These are phyloP conservation scores for Prosapia bicincta DNA, from an alignment of 2,888 invertebrate genomes.

Conservation along the genomic window DNA sequence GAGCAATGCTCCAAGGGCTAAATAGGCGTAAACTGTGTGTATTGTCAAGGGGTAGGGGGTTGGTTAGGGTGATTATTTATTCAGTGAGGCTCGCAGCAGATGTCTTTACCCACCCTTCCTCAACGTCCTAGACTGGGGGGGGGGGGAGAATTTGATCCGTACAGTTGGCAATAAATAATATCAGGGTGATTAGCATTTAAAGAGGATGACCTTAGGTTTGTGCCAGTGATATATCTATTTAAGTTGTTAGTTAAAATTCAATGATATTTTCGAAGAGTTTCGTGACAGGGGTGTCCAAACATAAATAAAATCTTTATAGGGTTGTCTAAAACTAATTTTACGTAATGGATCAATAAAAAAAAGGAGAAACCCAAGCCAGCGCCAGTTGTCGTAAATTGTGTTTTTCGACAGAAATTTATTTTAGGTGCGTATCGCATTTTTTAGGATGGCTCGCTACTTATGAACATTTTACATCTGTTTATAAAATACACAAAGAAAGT, in stretches of 20 bases:
- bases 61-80: not conserved
- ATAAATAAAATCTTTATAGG: not conserved
- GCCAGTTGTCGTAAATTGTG: too few species aligned
- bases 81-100: not conserved
- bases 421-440: too few species aligned
- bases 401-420: too few species aligned
- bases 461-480: too few species aligned
- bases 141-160: not conserved
- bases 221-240: conserved; percentile 1
- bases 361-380: not conserved
- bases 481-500: too few species aligned
- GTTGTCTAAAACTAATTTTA: not conserved
- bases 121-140: not conserved
- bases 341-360: not conserved
- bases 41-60: not conserved
- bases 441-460: too few species aligned
- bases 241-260: not conserved
- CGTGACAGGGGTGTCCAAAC: not conserved
- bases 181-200: not conserved
- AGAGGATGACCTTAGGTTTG: not conserved
- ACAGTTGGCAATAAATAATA: not conserved
- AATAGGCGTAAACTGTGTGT: not conserved
- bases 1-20: not conserved
- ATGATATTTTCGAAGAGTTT: not conserved
- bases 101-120: not conserved